These are phyloP conservation scores for Isurus oxyrinchus DNA, from an alignment of 2,113 vertebrate species.

Conservation along the genomic window DNA sequence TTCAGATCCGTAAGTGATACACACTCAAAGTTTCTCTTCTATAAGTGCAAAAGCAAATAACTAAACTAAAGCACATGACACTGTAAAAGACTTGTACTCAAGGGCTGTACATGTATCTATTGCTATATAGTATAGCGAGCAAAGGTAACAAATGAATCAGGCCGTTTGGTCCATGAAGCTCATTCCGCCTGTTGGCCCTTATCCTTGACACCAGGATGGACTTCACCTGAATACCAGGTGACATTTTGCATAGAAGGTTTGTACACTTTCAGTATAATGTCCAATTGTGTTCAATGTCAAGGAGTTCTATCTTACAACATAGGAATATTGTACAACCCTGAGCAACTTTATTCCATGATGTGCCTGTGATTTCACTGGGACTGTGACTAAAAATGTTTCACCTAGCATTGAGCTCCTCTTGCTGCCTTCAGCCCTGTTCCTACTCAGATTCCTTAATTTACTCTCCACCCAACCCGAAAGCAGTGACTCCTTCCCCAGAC, in stretches of 20 bases:
- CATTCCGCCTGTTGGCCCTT: background rate
- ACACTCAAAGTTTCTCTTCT: background rate
- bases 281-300: background rate
- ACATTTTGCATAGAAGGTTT: background rate
- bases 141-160: background rate
- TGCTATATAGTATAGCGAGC: background rate
- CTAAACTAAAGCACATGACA: background rate
- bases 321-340: background rate
- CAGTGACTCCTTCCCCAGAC: background rate
- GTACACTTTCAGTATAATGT: background rate
- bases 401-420: background rate
- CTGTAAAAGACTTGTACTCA: background rate
- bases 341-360: background rate
- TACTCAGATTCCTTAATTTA: background rate
- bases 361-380: background rate
- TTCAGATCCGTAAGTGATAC: conserved; percentile 86
- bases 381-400: background rate
- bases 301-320: background rate
- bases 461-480: background rate
- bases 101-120: background rate
- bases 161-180: background rate
- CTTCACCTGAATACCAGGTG: background rate
- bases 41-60: background rate
- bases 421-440: background rate
- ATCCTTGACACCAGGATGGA: background rate